Evolutionary conservation across 2,113 vertebrate species (phyloP), one percentile per base, ranked within the genome.

Genomic region (Perca fluviatilis): DNA sequence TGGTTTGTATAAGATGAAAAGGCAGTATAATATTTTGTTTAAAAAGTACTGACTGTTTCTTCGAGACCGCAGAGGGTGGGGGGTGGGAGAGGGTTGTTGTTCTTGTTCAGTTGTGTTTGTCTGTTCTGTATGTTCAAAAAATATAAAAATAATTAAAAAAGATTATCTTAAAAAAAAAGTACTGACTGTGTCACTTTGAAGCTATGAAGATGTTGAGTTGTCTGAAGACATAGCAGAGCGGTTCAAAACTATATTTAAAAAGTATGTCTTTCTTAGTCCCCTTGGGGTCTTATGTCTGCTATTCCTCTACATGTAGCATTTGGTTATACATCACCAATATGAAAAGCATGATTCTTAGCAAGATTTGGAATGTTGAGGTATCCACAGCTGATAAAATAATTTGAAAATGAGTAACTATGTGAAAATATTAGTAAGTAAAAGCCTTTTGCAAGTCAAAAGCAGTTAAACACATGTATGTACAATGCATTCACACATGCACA

Each of bases 1-100:
- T 79, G 12, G 54, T 60, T 36, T 71, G 21, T 33, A 67, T 21
- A 66, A 54, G 33, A 53, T 40, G 19, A 65, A 21, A 14, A 53
- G 36, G 16, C 43, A 9, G 23, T 57, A 12, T 25, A 19, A 65
- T 21, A 56, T 68, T 68, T 64, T 43, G 13, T 0, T 47, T 15
- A 43, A 43, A 64, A 62, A 40, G 6, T 27, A 63, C 33, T 9
- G 54, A n/a, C 10, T 7, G 27, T 27, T 27, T 27, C 27, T 2
- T 27, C 27, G 27, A 27, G 27, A 27, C 27, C 27, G 2, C 27
- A 27, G 27, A 27, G 27, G 27, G 27, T 27, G 27, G 27, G 27
- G 27, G 27, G 27, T 27, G 27, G 27, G 27, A 27, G 27, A 27
- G 27, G 27, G 27, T 27, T 27, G 27, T 27, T 27, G 27, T 27